These are phyloP conservation scores for Panulirus ornatus DNA, from an alignment of 1,140 invertebrate genomes.

Conservation along the genomic window DNA sequence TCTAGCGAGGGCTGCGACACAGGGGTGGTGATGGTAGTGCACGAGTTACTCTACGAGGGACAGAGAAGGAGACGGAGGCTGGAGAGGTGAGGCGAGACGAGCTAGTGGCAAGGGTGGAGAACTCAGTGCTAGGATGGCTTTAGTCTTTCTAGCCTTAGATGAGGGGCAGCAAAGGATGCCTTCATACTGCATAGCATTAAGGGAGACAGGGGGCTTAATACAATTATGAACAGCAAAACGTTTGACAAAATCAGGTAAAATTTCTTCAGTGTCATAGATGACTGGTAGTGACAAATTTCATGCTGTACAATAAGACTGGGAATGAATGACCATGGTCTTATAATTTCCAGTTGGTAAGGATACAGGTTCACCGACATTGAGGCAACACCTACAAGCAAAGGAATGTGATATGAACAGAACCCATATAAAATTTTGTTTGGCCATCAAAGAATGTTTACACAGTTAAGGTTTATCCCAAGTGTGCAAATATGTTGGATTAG, in stretches of 20 bases:
- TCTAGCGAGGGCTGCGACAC: conserved; percentile 75
- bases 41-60: conserved; percentile 55
- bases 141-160: not conserved
- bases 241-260: not conserved
- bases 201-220: not conserved
- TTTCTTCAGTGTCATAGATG: not conserved
- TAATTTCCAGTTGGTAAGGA: not conserved
- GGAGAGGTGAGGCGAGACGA: conserved; percentile 47
- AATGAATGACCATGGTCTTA: not conserved
- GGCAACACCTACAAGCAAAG: not conserved
- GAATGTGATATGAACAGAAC: not conserved
- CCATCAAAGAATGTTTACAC: conserved; percentile 1
- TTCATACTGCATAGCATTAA: not conserved
- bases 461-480: not conserved
- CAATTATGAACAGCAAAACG: not conserved
- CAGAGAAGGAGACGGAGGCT: conserved; percentile 61
- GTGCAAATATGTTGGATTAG: not conserved
- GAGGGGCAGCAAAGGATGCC: not conserved
- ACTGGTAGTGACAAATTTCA: not conserved
- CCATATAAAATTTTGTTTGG: not conserved
- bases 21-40: conserved; percentile 70
- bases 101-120: not conserved
- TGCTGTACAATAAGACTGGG: not conserved
- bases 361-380: not conserved
- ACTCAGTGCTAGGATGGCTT: not conserved